These are phyloP conservation scores for Mongoloraphidia duomilia DNA, from an alignment of 2,888 invertebrate genomes.

Conservation along the genomic window DNA sequence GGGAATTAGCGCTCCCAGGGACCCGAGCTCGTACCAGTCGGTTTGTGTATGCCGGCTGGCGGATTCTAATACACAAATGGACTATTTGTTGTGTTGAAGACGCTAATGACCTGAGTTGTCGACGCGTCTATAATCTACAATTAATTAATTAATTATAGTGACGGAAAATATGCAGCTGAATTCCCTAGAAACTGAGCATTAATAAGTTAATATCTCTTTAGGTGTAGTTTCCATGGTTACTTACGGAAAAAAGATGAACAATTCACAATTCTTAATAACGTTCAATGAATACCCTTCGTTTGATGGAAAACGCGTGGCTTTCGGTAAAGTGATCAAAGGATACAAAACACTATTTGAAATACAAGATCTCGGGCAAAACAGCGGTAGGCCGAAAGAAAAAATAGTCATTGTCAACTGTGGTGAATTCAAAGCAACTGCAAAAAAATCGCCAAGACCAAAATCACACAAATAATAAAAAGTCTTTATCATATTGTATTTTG, in stretches of 20 bases:
- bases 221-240: constrained; percentile 32
- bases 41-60: too few relatives aligned
- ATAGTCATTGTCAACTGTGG: constrained; percentile 25
- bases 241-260: constrained; percentile 25
- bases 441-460: background rate
- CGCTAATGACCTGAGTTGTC: too few relatives aligned
- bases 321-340: constrained; percentile 32
- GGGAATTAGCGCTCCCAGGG: too few relatives aligned
- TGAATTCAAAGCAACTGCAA: background rate
- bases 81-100: too few relatives aligned
- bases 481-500: background rate
- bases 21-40: too few relatives aligned
- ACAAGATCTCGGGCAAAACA: constrained; percentile 24
- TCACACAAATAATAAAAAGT: constrained; percentile 10
- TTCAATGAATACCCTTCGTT: constrained; percentile 28
- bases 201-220: constrained; percentile 14
- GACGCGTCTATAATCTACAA: too few relatives aligned
- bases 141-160: too few relatives aligned
- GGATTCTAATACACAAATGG: too few relatives aligned
- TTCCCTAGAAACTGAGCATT: too few relatives aligned
- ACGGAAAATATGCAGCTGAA: too few relatives aligned
- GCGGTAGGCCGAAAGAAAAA: constrained; percentile 24
- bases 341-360: constrained; percentile 24
- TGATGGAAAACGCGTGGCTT: constrained; percentile 33
- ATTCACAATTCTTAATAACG: constrained; percentile 36